Evolutionary conservation across 2,888 invertebrate species (phyloP).

Genomic region (Gisinianus flammeolus): DNA sequence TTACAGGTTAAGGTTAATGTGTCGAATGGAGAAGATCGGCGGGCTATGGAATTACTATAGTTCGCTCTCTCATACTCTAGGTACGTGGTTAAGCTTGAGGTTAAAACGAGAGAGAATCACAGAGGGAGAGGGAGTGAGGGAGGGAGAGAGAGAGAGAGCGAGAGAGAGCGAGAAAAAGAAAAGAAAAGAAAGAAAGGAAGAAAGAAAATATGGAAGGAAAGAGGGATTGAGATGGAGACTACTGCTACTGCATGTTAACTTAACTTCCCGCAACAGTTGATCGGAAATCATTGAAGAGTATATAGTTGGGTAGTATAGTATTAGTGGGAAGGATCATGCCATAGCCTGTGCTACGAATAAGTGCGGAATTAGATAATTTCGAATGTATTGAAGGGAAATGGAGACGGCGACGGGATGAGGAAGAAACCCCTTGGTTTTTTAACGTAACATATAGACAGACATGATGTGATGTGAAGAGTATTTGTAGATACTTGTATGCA

Average conservation of each 20-base stretch:
- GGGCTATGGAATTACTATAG: neutral
- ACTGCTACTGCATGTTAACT: neutral
- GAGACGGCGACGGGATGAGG: neutral
- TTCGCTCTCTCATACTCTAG: neutral
- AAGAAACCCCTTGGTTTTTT: neutral
- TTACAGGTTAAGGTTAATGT: slow-evolving; percentile 13
- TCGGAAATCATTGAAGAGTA: slow-evolving; percentile 6
- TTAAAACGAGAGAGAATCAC: neutral
- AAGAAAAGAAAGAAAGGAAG: neutral
- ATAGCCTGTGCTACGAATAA: neutral
- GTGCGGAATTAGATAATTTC: slow-evolving; percentile 13
- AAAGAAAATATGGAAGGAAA: neutral
- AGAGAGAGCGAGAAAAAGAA: neutral
- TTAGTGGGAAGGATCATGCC: neutral
- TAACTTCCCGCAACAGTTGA: slow-evolving; percentile 7
- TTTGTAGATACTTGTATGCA: too few species aligned
- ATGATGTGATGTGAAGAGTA: too few species aligned
- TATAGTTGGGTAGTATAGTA: neutral
- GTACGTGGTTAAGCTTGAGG: slow-evolving; percentile 15
- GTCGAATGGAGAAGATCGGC: neutral
- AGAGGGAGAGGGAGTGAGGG: too few species aligned
- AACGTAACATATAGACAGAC: neutral
- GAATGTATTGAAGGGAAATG: neutral
- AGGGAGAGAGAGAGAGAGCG: neutral
- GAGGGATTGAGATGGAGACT: neutral